These are phyloP conservation scores for Colletes gigas DNA, from an alignment of 1,140 invertebrate species.

Conservation along the genomic window DNA sequence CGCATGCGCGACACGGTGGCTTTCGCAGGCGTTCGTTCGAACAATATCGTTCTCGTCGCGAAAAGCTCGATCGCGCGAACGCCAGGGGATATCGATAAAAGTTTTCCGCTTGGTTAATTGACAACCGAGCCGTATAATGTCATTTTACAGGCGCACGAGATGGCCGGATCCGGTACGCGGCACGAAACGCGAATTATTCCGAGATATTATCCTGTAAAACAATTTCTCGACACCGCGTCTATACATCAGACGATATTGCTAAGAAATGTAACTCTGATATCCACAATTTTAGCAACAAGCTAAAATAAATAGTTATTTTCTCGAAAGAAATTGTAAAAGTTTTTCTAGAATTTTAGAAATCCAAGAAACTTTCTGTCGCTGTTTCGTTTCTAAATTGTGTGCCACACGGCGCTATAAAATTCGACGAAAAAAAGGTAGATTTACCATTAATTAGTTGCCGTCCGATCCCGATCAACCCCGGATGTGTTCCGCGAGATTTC, in stretches of 20 bases:
- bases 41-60: not conserved
- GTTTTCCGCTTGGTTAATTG: not conserved
- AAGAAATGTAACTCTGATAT: too few relatives aligned
- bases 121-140: not conserved
- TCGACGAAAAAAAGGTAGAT: slow-evolving; percentile 30
- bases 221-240: too few relatives aligned
- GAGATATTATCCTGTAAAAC: too few relatives aligned
- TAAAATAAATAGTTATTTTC: too few relatives aligned
- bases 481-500: slow-evolving; percentile 51
- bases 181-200: too few relatives aligned
- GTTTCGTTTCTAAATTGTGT: too few relatives aligned
- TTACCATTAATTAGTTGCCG: slow-evolving; percentile 50
- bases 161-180: too few relatives aligned
- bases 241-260: too few relatives aligned
- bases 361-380: too few relatives aligned
- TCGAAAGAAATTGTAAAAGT: too few relatives aligned
- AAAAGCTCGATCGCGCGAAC: not conserved
- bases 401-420: not conserved
- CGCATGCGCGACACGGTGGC: not conserved
- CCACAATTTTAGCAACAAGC: too few relatives aligned
- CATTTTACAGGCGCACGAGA: not conserved
- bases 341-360: too few relatives aligned
- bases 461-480: slow-evolving; percentile 19
- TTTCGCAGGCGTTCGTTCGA: slow-evolving; percentile 8
- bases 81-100: not conserved